Conservation (phyloP, 2,888 invertebrate genomes). For the Epirrita christyi region DNA sequence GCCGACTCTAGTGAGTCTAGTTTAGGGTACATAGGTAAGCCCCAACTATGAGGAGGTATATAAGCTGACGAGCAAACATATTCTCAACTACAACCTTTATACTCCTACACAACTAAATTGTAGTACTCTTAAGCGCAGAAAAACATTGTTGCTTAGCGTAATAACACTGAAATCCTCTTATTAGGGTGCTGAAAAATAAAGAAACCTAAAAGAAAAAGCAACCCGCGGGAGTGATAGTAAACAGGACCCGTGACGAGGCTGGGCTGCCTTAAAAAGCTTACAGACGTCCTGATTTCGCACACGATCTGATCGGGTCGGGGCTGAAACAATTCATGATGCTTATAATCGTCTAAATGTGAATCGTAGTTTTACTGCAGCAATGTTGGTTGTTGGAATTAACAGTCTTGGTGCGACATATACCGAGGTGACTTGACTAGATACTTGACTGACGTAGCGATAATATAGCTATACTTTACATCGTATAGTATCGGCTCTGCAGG, state of each 20-base stretch:
- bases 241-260: constrained; percentile 62
- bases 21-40: constrained; percentile 16
- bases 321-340: neutral
- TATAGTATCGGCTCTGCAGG: neutral
- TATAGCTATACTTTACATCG: no score
- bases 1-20: constrained; percentile 21
- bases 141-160: constrained; percentile 29
- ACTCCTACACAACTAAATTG: constrained; percentile 13
- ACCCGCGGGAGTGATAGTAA: constrained; percentile 65
- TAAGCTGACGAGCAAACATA: constrained; percentile 22
- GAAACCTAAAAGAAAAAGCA: constrained; percentile 59
- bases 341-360: neutral
- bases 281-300: constrained; percentile 35
- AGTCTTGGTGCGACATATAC: no score
- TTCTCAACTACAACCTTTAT: constrained; percentile 15
- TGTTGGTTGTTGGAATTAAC: no score
- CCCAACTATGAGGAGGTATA: constrained; percentile 19
- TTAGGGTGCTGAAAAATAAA: constrained; percentile 55
- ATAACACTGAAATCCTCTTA: constrained; percentile 48
- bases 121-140: constrained; percentile 14
- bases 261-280: constrained; percentile 11
- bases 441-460: no score
- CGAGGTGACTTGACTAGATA: no score
- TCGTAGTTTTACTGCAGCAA: no score
- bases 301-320: constrained; percentile 3